Conservation (phyloP, 92 coral and sea anemone species). For the Porites rus region DNA sequence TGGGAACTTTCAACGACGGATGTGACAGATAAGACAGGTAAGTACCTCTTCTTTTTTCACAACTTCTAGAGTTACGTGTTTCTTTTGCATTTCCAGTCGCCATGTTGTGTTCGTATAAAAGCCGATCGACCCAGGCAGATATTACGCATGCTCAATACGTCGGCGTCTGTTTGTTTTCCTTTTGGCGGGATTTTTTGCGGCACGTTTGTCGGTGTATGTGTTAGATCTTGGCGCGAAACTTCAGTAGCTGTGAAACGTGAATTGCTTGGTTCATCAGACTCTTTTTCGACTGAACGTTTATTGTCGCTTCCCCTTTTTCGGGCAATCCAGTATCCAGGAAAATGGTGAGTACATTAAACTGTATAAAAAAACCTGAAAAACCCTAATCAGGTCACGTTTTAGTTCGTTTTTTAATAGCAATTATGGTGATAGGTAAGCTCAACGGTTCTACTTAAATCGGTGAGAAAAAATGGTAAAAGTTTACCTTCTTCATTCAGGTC, state of each 20-base stretch:
- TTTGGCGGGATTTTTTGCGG: conserved; percentile 7
- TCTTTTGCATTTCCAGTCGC: conserved; percentile 26
- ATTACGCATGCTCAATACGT: conserved; percentile 11
- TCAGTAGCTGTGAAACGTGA: not conserved
- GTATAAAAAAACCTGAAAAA: not conserved
- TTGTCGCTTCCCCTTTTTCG: not conserved
- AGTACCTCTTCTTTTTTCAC: conserved; percentile 55
- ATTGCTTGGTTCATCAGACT: not conserved
- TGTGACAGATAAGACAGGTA: conserved; percentile 60
- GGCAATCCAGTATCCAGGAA: not conserved
- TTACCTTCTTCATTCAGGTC: no score
- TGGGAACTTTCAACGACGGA: conserved; percentile 55
- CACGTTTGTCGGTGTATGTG: not conserved
- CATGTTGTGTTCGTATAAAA: conserved; percentile 14
- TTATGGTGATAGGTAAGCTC: no score
- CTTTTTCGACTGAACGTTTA: not conserved
- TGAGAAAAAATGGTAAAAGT: no score
- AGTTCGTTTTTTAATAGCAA: no score
- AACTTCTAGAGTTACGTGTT: not conserved
- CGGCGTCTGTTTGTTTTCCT: not conserved
- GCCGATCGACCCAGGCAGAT: not conserved
- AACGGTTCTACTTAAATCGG: no score
- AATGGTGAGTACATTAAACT: conserved; percentile 5
- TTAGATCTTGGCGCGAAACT: not conserved
- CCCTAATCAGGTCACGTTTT: no score